A percentile compares a stretch with the other conserved stretches of the same genome.
Evolutionary conservation across 2,113 vertebrate species (phyloP).

Genomic region (Chrysemys picta): DNA sequence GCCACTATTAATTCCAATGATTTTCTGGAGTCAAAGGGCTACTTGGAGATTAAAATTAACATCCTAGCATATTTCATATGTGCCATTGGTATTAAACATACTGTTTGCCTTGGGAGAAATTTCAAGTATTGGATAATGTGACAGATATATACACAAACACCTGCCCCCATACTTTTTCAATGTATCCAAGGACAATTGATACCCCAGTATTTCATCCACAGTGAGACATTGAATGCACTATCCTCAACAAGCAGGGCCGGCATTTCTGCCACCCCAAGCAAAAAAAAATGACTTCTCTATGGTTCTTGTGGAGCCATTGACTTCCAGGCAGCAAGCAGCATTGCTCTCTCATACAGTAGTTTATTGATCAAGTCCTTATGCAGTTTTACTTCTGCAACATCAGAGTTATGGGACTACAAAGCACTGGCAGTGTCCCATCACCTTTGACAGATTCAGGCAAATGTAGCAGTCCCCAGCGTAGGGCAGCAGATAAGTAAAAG

Average conservation of each 20-base stretch:
- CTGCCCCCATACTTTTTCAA: background rate
- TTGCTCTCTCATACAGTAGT: fast-evolving
- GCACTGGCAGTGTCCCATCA: background rate
- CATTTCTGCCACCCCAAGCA: too few species aligned
- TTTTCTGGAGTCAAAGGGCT: too few species aligned
- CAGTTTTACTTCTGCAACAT: background rate
- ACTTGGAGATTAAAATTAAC: too few species aligned
- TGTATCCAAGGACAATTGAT: background rate
- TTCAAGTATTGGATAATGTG: too few species aligned
- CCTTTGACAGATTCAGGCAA: background rate
- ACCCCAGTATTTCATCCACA: background rate
- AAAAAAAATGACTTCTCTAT: background rate
- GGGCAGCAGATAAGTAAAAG: background rate
- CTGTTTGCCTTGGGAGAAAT: too few species aligned
- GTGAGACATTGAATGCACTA: background rate
- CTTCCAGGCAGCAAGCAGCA: fast-evolving
- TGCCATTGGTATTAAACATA: too few species aligned
- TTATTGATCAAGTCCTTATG: too few species aligned
- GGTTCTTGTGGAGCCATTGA: too few species aligned
- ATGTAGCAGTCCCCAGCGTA: background rate
- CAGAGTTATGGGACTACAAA: background rate
- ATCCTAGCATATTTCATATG: too few species aligned
- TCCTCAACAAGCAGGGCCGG: background rate
- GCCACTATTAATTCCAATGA: too few species aligned
- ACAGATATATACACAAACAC: background rate